Evolutionary conservation across 2,888 invertebrate genomes (phyloP), one percentile per base, ranked within the genome.

Genomic region (Cheilosia scutellata): DNA sequence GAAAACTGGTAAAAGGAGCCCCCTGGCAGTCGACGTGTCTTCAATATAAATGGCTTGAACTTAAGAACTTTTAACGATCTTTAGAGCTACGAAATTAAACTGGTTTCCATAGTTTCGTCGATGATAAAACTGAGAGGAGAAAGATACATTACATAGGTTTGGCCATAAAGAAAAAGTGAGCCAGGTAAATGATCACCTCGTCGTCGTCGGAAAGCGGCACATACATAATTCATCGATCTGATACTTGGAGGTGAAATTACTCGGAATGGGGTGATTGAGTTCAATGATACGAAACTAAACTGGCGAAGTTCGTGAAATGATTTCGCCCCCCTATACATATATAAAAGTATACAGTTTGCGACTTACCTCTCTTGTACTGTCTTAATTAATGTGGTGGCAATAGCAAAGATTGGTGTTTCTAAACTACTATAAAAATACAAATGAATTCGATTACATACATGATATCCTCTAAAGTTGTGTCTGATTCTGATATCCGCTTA

Each of bases 61-160:
- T 86, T 86, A 86, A 86, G 86, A 86, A 86, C 86, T 86, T 82
- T 86, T 86, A 82, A 82, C 86, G 86, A 86, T 86, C 82, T 76
- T 82, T 82, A 86, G 80, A 86, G 86, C 82, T 76, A 82, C 76
- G 47, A 82, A 82, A 86, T 86, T 86, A 86, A 86, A 86, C 86
- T 82, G 86, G 86, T 86, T 86, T 86, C 77, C 76, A 82, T 77
- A 86, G 86, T 72, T 76, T 80, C 62, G 79, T 80, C 82, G 75
- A 86, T 86, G 71, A 82, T 82, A 82, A 82, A 86, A 82, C 82
- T 63, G 83, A 86, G 76, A 86, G 60, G 66, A 86, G 72, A 82
- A 82, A 82, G 76, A 82, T 82, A 77, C 86, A 82, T 82, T 86
- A 82, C 82, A 77, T 82, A 77, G 82, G 58, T 16, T 47, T 75